phyloP scores from a whole-genome alignment of 2,888 invertebrate species.

The Cosmia pyralina region DNA sequence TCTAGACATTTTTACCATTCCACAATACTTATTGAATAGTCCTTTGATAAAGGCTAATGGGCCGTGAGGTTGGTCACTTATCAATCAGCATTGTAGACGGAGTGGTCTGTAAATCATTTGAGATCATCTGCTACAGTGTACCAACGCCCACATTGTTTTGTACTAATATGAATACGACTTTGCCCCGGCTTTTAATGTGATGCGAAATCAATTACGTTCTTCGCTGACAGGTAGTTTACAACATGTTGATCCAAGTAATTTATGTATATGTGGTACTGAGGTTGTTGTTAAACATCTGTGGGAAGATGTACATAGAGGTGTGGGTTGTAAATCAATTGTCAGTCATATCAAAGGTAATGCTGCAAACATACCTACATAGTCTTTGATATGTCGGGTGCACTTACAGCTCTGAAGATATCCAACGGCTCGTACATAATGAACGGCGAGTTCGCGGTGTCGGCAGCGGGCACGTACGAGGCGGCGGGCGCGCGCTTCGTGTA shows the following conservation, averaged over 20 bases:
- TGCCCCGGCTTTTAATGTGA: conserved; percentile 72
- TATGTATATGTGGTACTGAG: conserved; percentile 54
- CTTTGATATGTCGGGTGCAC: conserved; percentile 67
- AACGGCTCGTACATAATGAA: conserved; percentile 95
- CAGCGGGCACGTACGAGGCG: conserved; percentile 93
- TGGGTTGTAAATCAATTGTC: conserved; percentile 35
- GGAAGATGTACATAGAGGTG: conserved; percentile 38
- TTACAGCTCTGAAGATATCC: conserved; percentile 93
- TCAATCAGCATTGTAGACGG: conserved; percentile 77
- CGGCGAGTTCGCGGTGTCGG: conserved; percentile 94
- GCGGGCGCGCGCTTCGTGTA: conserved; percentile 95
- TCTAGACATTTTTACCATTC: conserved; percentile 63
- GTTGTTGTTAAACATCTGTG: conserved; percentile 47
- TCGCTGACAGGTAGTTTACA: conserved; percentile 69
- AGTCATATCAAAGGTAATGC: conserved; percentile 36
- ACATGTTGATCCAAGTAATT: conserved; percentile 62
- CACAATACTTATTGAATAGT: conserved; percentile 69
- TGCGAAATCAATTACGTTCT: conserved; percentile 75
- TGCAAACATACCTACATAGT: conserved; percentile 37
- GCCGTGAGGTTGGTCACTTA: conserved; percentile 79
- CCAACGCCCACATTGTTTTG: conserved; percentile 75
- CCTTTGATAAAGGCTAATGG: conserved; percentile 82
- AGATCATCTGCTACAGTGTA: conserved; percentile 72
- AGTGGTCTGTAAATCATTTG: conserved; percentile 77
- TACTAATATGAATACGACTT: conserved; percentile 72